phyloP scores from a whole-genome alignment of 2,888 invertebrate species.

The Leucozona laternaria region DNA sequence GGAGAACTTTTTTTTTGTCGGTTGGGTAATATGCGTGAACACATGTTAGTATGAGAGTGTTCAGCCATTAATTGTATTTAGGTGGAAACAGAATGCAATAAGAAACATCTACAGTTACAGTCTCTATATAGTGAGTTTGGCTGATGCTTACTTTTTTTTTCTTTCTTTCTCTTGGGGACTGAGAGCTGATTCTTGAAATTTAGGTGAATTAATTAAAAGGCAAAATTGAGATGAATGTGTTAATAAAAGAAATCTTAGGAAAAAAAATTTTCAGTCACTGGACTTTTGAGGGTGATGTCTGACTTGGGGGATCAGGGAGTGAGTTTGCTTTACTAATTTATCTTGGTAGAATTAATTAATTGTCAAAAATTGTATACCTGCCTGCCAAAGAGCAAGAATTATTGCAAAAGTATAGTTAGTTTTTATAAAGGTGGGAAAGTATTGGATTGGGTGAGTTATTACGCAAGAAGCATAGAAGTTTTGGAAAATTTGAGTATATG shows the following conservation, averaged over 20 bases:
- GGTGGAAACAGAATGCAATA: slow-evolving; percentile 65
- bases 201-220: slow-evolving; percentile 82
- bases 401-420: not conserved
- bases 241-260: slow-evolving; percentile 77
- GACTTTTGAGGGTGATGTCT: slow-evolving; percentile 13
- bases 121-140: not conserved
- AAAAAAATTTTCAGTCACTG: slow-evolving; percentile 49
- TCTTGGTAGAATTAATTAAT: slow-evolving; percentile 25
- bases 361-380: slow-evolving; percentile 11
- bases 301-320: not conserved
- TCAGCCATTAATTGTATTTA: slow-evolving; percentile 69
- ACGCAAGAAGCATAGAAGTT: not conserved
- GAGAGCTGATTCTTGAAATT: slow-evolving; percentile 77
- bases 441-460: not conserved
- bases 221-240: slow-evolving; percentile 83
- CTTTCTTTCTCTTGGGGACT: slow-evolving; percentile 15
- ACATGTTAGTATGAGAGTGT: slow-evolving; percentile 10
- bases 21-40: slow-evolving; percentile 18
- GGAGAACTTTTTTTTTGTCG: slow-evolving; percentile 10
- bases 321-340: slow-evolving; percentile 28
- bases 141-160: slow-evolving; percentile 31
- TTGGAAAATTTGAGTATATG: not conserved
- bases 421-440: not conserved
- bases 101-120: slow-evolving; percentile 46
- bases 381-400: not conserved